A percentile compares a stretch with the other conserved stretches of the same genome.
Evolutionary conservation across 2,888 invertebrate genomes (phyloP).

Genomic region (Xestobium rufovillosum): DNA sequence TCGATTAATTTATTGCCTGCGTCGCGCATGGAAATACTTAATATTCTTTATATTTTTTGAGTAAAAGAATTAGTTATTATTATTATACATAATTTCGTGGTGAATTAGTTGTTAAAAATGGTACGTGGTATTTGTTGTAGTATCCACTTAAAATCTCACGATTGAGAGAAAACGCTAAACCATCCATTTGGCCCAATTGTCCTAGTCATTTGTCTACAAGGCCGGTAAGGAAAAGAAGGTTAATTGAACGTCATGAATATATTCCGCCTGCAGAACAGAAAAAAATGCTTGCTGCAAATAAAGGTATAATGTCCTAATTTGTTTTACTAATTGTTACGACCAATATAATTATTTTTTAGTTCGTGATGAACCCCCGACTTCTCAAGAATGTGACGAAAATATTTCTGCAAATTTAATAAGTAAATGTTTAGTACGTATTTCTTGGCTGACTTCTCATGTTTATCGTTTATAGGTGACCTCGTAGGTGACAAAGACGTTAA

Average conservation of each 20-base stretch:
- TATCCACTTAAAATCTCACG: slow-evolving; percentile 1
- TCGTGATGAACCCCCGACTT: slow-evolving; percentile 2
- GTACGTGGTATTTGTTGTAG: not conserved
- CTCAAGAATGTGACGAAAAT: slow-evolving; percentile 1
- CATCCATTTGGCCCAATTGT: slow-evolving; percentile 4
- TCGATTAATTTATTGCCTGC: no score
- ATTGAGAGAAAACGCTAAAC: slow-evolving; percentile 1
- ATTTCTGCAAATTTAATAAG: not conserved
- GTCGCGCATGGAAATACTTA: no score
- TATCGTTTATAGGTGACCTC: not conserved
- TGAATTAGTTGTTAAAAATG: no score
- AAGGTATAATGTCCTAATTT: slow-evolving; percentile 2
- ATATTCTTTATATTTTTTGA: no score
- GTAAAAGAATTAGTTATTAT: no score
- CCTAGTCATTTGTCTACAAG: not conserved
- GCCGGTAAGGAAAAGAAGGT: slow-evolving; percentile 2
- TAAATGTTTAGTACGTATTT: not conserved
- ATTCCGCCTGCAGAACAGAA: not conserved
- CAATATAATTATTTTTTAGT: not conserved
- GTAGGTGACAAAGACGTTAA: slow-evolving; percentile 1
- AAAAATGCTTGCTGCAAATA: not conserved
- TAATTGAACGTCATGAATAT: not conserved
- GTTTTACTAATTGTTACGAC: no score
- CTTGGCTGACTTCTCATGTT: no score
- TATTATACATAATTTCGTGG: no score